phyloP scores from a whole-genome alignment of 1,140 invertebrate species.

The Acyrthosiphon pisum region DNA sequence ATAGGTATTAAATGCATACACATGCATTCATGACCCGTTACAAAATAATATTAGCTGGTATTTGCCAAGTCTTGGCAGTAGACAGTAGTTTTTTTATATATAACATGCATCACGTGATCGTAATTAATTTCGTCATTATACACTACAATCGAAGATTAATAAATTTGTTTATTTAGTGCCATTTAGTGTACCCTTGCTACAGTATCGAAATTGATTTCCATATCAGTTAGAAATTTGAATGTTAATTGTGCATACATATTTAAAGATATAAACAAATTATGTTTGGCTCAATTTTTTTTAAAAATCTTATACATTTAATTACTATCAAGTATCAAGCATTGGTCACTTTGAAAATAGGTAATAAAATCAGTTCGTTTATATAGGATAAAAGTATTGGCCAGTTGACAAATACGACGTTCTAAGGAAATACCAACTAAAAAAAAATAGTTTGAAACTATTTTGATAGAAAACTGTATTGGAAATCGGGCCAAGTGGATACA shows the following conservation, averaged over 20 bases:
- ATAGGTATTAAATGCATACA: not conserved
- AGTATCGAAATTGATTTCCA: not conserved
- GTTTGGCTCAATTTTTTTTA: not conserved
- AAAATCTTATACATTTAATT: not conserved
- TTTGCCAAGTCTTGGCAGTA: too few relatives aligned
- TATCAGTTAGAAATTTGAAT: not conserved
- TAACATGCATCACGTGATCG: not conserved
- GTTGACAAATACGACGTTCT: not conserved
- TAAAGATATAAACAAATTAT: not conserved
- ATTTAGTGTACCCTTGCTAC: not conserved
- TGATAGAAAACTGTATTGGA: not conserved
- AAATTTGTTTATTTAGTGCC: not conserved
- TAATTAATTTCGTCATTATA: conserved; percentile 13
- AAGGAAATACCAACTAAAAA: not conserved
- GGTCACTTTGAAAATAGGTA: not conserved
- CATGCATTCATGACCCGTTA: not conserved
- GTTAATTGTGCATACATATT: not conserved
- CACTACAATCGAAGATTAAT: not conserved
- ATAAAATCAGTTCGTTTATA: not conserved
- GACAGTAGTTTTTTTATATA: too few relatives aligned
- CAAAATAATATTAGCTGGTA: not conserved
- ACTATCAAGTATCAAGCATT: too few relatives aligned
- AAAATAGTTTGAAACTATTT: not conserved
- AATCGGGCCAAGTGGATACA: not conserved
- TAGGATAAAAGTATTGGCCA: not conserved